Percentiles rank a stretch among this genome's conserved stretches.
Conservation (phyloP, 1,140 invertebrate genomes). For the Trialeurodes vaporariorum region DNA sequence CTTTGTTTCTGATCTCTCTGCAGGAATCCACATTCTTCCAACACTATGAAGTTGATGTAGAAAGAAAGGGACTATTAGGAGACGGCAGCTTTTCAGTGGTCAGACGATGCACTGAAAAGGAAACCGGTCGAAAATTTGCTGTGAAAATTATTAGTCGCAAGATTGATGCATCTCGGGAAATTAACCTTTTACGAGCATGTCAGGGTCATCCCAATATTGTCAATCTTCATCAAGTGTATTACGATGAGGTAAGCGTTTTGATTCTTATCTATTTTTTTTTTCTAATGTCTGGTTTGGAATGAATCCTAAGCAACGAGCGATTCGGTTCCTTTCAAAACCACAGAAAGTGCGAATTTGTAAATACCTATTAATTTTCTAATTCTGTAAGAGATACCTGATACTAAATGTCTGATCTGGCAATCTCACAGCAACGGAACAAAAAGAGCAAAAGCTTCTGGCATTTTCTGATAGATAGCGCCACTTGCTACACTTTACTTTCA, state of each 20-base stretch:
- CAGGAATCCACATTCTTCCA: slow-evolving; percentile 78
- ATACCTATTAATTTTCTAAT: no score
- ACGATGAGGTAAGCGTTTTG: slow-evolving; percentile 51
- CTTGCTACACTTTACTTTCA: no score
- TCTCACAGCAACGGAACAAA: no score
- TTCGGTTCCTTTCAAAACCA: no score
- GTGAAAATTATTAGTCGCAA: slow-evolving; percentile 83
- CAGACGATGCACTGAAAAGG: slow-evolving; percentile 61
- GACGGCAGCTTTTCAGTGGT: slow-evolving; percentile 86
- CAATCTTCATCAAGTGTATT: slow-evolving; percentile 63
- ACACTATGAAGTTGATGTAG: slow-evolving; percentile 60
- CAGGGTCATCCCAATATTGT: slow-evolving; percentile 85
- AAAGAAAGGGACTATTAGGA: slow-evolving; percentile 53
- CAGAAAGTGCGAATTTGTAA: no score
- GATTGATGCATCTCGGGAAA: slow-evolving; percentile 62
- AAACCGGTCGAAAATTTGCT: slow-evolving; percentile 61
- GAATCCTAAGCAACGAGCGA: no score
- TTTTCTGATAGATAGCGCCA: no score
- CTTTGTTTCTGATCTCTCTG: no score
- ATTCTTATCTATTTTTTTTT: slow-evolving; percentile 13
- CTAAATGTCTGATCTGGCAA: no score
- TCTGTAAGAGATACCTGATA: no score
- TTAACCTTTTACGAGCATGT: slow-evolving; percentile 62
- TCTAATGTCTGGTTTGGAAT: no score
- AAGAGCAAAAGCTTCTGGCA: no score